Conservation (phyloP, 2,797 vertebrate species). For the Galaxias olidus region DNA sequence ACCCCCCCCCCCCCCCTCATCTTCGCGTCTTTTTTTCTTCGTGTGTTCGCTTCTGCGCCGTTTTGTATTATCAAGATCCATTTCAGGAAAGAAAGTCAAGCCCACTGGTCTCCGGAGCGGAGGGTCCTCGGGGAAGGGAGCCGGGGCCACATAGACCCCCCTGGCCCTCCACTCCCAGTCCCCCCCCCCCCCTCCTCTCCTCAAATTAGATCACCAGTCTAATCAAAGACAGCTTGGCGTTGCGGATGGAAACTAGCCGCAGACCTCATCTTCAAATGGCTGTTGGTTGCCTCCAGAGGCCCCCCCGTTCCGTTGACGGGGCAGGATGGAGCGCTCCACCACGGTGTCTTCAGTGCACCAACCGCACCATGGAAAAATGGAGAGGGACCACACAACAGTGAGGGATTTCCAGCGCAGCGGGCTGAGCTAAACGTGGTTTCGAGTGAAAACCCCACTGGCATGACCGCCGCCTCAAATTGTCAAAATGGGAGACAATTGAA, state of each 20-base stretch:
- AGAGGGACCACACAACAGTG: slow-evolving; percentile 69
- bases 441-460: slow-evolving; percentile 37
- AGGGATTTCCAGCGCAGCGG: slow-evolving; percentile 57
- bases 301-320: slow-evolving; percentile 66
- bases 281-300: slow-evolving; percentile 62
- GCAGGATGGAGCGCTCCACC: slow-evolving; percentile 56
- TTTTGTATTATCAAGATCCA: slow-evolving; percentile 45
- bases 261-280: slow-evolving; percentile 74
- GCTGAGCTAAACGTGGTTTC: slow-evolving; percentile 46
- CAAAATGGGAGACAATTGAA: slow-evolving; percentile 32
- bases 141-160: slow-evolving; percentile 53
- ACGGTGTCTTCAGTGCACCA: slow-evolving; percentile 56
- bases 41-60: slow-evolving; percentile 6
- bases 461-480: slow-evolving; percentile 10
- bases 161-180: slow-evolving; percentile 17
- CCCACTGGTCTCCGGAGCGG: slow-evolving; percentile 43
- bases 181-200: slow-evolving; percentile 54
- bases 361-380: slow-evolving; percentile 73
- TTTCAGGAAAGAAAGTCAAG: slow-evolving; percentile 65
- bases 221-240: slow-evolving; percentile 76
- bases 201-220: slow-evolving; percentile 76
- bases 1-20: slow-evolving; percentile 43
- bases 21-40: slow-evolving; percentile 35
- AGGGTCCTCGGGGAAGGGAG: slow-evolving; percentile 54
- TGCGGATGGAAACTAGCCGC: slow-evolving; percentile 78